Evolutionary conservation across 1,140 invertebrate genomes (phyloP), one percentile per base, ranked within the genome.

Genomic region (Drusus annulatus): DNA sequence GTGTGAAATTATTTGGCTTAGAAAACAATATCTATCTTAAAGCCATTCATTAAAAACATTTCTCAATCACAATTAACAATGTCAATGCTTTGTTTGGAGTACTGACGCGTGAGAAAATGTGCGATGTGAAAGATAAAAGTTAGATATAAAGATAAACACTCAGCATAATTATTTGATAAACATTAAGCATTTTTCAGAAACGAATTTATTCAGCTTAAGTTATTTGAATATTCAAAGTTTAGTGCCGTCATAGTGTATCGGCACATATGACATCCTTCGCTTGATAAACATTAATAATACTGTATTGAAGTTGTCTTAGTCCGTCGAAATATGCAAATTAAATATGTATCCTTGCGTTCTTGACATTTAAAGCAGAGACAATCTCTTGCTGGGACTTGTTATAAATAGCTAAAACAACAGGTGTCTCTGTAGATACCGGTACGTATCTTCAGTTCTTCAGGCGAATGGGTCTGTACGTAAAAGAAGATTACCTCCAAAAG

Each of bases 331-430:
- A 71, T 71, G 68, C 68, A 25, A 71, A 71, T 71, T 23, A 23
- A 60, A 23, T 15, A 65, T 45, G 25, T 65, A 65, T 69, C 50
- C 15, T 17, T 10, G 25, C 68, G 68, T 23, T 71, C 68, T 71
- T 71, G 68, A 71, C 68, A 71, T 71, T 71, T 71, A 71, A 28
- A 52, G 51, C 25, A 17, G 50, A 71, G 68, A 52, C 68, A 71
- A 71, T 71, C 68, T 71, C 68, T 52, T 10, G 68, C 50, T 3
- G 13, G 19, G 19, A 71, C 50, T 51, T 1, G 68, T 25, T 36
- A 25, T 23, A 71, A 71, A 71, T 52, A 51, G 68, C 19, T 52
- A 50, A 71, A 68, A 68, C 63, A 68, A 71, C 68, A 71, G 68
- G 68, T 71, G 68, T 51, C 68, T 71, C 7, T 52, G 16, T 68